Evolutionary conservation across 1,140 invertebrate genomes (phyloP), one percentile per base, ranked within the genome.

Genomic region (Chionoecetes opilio): DNA sequence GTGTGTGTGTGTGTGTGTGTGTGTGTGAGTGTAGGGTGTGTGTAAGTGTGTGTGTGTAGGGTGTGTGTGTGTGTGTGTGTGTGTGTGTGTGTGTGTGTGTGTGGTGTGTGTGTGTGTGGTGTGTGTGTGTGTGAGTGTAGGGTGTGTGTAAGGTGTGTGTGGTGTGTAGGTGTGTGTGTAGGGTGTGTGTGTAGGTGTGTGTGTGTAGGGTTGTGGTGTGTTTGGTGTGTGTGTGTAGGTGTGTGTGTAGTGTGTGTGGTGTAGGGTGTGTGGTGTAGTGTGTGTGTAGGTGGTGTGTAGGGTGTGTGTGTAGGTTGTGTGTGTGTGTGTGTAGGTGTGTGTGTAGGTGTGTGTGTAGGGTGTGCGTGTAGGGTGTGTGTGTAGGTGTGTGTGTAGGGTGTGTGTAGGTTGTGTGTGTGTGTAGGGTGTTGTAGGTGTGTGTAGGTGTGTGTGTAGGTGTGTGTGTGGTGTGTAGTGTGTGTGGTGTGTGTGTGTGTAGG

Each of bases 1-100:
- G 85, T 86, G 85, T 86, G 85, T 86, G 85, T 86, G 85, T 86
- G 85, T 86, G 85, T 86, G 85, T 86, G 85, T 86, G 85, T 86
- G 85, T 86, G 53, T 21, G 53, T 63, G 26, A 14, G 2, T 21
- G 2, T 63, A n/a, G 53, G 2, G 53, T 26, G 53, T 26, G 53
- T 63, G 53, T 63, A 21, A 14, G 53, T 63, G 53, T 63, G 53
- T 63, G 53, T 63, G 53, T 63, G 53, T 41, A 14, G 3, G 38
- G 17, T 63, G 6, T 21, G 17, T 63, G 2, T 63, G 17, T 63
- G 9, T 86, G 29, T 86, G 9, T 86, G 29, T 86, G 9, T 86
- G 85, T 86, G 85, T 17, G 85, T 86, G 85, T 86, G 85, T 86
- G 85, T 86, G 85, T 86, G 85, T 86, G 85, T 86, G 85, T 86